Base-by-base conservation (phyloP, 2,797 vertebrate species). In the Halcyon chelicuti region DNA sequence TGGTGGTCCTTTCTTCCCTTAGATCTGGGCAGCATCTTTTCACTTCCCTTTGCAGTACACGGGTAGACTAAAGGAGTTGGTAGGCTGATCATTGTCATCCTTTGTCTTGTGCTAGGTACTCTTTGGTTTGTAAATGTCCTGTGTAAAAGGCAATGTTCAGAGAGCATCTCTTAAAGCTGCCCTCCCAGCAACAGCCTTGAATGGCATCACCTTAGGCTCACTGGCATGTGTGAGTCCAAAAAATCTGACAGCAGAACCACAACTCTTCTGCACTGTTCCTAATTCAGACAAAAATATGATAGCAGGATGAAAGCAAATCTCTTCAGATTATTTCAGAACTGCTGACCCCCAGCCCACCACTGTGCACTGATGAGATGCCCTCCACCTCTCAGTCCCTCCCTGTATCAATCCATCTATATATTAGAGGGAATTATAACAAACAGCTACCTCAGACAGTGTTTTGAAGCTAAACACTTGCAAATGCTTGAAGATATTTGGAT, bases 381-480 rank as follows among this genome's bases (percentile, higher is more conserved):
- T 28, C 83, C 39, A n/a, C n/a, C 61, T 60, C 22, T 46, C 12
- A 21, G 47, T 22, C 31, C 22, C 25, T n/a, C 75, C 54, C 26
- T 7, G 1, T 19, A 76, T 74, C 76, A 86, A 31, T 54, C 33
- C 51, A n/a, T 57, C 61, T 74, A 3, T 61, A 33, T 58, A 5
- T 80, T 42, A 88, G 57, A 90, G 70, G 20, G 82, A 61, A 88
- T 85, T 66, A 26, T 72, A 87, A 76, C 51, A 76, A 75, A 72
- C 62, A 55, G 21, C 71, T 96, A 75, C 81, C 66, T 90, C 62
- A 31, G 72, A 16, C 3, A 5, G 19, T 47, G 35, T 78, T 95
- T 67, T 77, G 72, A 75, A 95, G 61, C 68, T 90, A 89, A 91
- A 72, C 49, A 19, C 54, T 88, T 39, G 23, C 49, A 93, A 94